Evolutionary conservation across 2,113 vertebrate species (phyloP).

Genomic region (Nycticorax nycticorax): DNA sequence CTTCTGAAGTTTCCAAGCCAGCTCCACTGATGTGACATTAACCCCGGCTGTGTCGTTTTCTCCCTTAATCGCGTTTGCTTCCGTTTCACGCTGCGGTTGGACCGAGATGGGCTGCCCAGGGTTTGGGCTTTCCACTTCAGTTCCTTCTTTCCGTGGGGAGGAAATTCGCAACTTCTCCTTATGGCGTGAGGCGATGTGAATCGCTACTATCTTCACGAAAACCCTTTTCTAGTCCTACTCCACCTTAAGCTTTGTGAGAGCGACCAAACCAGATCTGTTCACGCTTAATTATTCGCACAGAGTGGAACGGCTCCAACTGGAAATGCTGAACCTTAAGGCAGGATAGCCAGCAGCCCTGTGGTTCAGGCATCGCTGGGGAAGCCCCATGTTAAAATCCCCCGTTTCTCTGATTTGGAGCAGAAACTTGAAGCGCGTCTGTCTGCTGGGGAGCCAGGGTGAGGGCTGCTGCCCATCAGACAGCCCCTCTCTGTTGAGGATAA

Average conservation of each 20-base stretch:
- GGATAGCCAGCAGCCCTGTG: neutral
- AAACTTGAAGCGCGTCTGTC: neutral
- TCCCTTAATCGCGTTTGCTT: neutral
- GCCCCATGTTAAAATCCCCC: neutral
- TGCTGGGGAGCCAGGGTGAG: neutral
- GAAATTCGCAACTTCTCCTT: conserved; percentile 13
- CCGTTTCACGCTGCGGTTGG: neutral
- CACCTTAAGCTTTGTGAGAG: neutral
- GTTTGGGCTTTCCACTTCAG: neutral
- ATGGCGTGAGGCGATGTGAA: neutral
- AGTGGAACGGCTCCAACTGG: neutral
- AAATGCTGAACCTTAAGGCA: neutral
- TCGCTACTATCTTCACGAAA: neutral
- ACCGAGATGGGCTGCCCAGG: neutral
- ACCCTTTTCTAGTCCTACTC: neutral
- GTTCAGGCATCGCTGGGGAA: neutral
- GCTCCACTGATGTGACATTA: neutral
- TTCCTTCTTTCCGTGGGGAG: conserved; percentile 1
- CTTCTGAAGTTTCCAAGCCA: neutral
- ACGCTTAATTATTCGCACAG: neutral
- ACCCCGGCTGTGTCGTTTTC: neutral
- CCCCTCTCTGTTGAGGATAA: neutral
- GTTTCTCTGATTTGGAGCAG: neutral
- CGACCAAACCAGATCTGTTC: neutral
- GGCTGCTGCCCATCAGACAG: neutral